Evolutionary conservation across 2,888 invertebrate species (phyloP), one percentile per base, ranked within the genome.

Genomic region (Silvanus unidentatus): DNA sequence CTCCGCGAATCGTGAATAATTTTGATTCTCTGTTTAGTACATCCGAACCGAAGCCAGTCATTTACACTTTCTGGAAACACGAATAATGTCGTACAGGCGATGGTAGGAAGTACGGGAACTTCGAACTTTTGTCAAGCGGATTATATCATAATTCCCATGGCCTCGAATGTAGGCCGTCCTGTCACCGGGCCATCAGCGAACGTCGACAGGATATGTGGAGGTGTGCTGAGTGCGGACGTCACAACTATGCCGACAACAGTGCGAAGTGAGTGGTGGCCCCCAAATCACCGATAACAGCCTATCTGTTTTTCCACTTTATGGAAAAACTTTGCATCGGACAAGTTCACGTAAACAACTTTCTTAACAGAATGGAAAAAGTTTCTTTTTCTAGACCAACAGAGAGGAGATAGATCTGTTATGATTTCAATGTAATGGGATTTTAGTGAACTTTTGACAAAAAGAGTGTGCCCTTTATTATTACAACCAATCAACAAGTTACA

Each of bases 171-270:
- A 13, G 84, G 84, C 2, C 71, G 82, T 44, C 64, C 73, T 3
- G 65, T 66, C 2, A 76, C 77, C 28, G 78, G 79, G 0, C 75
- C 77, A 37, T 77, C 79, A 30, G 76, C 79, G 1, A 89, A 86
- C 59, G 84, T 87, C 2, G 90, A 91, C 69, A 77, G 90, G 43
- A 80, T 91, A 29, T 91, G 90, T 59, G 90, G 90, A 0, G 89
- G 89, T 2, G 83, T 86, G 0, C 82, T 90, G 56, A 85, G 83
- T 42, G 80, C 80, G 1, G 89, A 90, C 63, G 76, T 84, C 1
- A 81, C 83, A 1, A 78, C 83, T 60, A 75, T 78, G 46, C 75
- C 83, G 9, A 77, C 84, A 2, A 78, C 85, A 1, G 81, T 90
- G 13, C 75, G 82, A 63, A 86, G 89, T 89, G 70, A 80, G 82